These are phyloP conservation scores for Probaryconus sp. DNA, from an alignment of 1,140 invertebrate species.

Conservation along the genomic window DNA sequence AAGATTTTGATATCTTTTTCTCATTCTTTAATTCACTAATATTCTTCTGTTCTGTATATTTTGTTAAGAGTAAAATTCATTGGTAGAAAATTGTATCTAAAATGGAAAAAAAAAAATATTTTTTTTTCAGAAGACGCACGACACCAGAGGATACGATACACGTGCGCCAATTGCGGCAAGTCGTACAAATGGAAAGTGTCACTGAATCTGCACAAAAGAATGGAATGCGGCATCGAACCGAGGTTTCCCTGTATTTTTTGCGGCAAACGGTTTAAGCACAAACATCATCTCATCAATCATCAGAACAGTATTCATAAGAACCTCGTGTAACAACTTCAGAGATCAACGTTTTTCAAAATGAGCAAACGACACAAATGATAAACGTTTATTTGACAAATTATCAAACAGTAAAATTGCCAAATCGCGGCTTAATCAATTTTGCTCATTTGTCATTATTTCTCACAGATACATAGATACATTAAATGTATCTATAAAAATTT, in stretches of 20 bases:
- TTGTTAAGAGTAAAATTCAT: not conserved
- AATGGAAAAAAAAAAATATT: slow-evolving; percentile 16
- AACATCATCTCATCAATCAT: slow-evolving; percentile 70
- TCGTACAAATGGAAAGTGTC: slow-evolving; percentile 75
- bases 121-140: slow-evolving; percentile 41
- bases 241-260: slow-evolving; percentile 73
- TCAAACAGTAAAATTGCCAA: too few relatives aligned
- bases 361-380: not conserved
- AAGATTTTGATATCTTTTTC: too few relatives aligned
- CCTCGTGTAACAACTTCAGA: not conserved
- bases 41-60: too few relatives aligned
- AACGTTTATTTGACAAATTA: too few relatives aligned
- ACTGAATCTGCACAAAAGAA: slow-evolving; percentile 65
- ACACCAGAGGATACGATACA: slow-evolving; percentile 42
- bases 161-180: slow-evolving; percentile 67
- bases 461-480: too few relatives aligned
- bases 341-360: too few relatives aligned
- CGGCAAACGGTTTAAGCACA: slow-evolving; percentile 64
- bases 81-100: slow-evolving; percentile 13
- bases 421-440: too few relatives aligned
- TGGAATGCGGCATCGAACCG: slow-evolving; percentile 75
- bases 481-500: too few relatives aligned
- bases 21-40: too few relatives aligned
- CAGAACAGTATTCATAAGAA: slow-evolving; percentile 46
- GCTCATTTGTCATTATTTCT: too few relatives aligned